phyloP scores from a whole-genome alignment of 1,140 invertebrate species.

The Achatina immaculata region DNA sequence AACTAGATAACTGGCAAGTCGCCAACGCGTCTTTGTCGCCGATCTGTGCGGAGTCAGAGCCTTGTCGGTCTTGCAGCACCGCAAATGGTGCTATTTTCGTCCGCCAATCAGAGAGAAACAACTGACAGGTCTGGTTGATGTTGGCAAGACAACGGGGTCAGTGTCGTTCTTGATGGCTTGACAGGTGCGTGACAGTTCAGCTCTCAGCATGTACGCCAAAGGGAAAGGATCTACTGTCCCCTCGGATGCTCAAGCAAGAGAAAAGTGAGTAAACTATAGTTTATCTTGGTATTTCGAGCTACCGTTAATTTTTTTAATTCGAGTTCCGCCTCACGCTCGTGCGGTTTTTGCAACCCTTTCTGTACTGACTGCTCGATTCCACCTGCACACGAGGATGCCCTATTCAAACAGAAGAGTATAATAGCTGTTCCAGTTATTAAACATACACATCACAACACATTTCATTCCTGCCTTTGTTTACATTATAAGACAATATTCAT shows the following conservation, averaged over 20 bases:
- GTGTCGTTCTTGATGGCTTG: constrained; percentile 73
- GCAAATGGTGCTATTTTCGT: constrained; percentile 63
- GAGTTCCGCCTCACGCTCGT: background rate
- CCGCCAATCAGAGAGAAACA: constrained; percentile 65
- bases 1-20: constrained; percentile 59
- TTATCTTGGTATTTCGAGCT: background rate
- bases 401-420: constrained; percentile 54
- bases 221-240: constrained; percentile 92
- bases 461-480: no score
- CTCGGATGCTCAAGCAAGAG: constrained; percentile 92
- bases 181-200: constrained; percentile 73
- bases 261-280: constrained; percentile 82
- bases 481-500: no score
- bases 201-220: constrained; percentile 88
- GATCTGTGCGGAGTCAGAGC: constrained; percentile 57
- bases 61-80: constrained; percentile 58
- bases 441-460: constrained; percentile 48
- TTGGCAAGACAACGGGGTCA: constrained; percentile 72
- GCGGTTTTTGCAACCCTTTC: constrained; percentile 8
- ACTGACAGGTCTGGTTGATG: constrained; percentile 71
- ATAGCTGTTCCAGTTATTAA: constrained; percentile 67
- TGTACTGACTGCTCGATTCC: constrained; percentile 53
- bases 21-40: constrained; percentile 66
- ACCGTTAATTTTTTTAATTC: background rate
- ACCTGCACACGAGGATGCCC: constrained; percentile 66